Conservation (phyloP, 2,113 vertebrate genomes). For the Prolemur simus region DNA sequence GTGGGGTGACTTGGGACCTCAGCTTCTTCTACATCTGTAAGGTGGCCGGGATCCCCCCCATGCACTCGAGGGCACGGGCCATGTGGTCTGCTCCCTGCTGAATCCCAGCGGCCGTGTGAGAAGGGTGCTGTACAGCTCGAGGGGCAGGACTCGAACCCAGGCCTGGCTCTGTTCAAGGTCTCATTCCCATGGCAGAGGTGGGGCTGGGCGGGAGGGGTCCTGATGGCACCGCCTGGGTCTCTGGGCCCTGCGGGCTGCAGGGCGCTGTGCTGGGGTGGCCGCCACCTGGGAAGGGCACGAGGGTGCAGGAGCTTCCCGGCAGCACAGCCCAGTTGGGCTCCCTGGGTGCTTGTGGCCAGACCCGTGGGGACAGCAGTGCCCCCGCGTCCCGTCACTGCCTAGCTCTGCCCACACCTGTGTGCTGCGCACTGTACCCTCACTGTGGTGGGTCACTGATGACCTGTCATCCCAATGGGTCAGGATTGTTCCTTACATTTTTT, state of each 20-base stretch:
- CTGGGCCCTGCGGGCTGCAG: neutral
- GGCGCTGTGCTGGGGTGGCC: neutral
- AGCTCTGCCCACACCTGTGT: neutral
- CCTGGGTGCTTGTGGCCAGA: too few relatives aligned
- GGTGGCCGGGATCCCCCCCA: too few relatives aligned
- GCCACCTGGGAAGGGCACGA: neutral
- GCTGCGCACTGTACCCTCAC: neutral
- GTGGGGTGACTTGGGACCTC: too few relatives aligned
- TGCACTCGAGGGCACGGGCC: neutral
- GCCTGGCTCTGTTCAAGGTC: neutral
- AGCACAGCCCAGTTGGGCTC: neutral
- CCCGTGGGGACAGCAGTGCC: neutral
- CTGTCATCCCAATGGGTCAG: neutral
- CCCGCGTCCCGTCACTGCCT: fast-evolving
- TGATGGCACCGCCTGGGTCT: neutral
- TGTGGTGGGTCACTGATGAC: fast-evolving
- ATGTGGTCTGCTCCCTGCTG: fast-evolving
- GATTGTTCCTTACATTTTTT: too few relatives aligned
- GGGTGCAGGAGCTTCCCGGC: neutral
- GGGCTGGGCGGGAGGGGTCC: neutral
- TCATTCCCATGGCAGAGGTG: neutral
- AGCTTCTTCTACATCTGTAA: too few relatives aligned
- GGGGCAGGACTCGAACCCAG: neutral
- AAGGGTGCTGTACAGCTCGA: fast-evolving
- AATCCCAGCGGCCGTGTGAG: fast-evolving